Percentiles rank a stretch among this genome's conserved stretches.
These are phyloP conservation scores for Sylvia atricapilla DNA, from an alignment of 2,113 vertebrate species.

Conservation along the genomic window DNA sequence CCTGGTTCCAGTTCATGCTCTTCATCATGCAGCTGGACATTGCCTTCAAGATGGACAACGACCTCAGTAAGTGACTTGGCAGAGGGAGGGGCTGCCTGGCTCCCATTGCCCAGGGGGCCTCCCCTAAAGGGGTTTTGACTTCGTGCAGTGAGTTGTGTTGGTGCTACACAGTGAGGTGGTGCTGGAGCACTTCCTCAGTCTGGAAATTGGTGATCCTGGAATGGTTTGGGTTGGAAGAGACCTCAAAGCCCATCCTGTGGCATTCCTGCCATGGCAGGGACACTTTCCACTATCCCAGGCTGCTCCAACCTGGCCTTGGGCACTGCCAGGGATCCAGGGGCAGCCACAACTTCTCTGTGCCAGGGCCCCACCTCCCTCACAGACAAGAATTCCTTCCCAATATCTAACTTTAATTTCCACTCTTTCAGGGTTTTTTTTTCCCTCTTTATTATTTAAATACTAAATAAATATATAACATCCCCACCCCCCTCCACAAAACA, in stretches of 20 bases:
- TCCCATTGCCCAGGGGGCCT: accelerated
- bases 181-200: accelerated
- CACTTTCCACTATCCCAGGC: accelerated
- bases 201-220: background rate
- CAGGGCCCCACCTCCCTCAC: background rate
- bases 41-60: conserved; percentile 89
- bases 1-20: conserved; percentile 99
- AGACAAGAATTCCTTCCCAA: background rate
- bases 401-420: background rate
- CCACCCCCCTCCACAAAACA: background rate
- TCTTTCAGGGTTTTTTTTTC: background rate
- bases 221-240: background rate
- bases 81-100: accelerated
- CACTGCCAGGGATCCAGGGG: background rate
- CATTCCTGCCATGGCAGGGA: background rate
- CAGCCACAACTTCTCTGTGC: background rate
- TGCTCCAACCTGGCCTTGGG: accelerated
- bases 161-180: accelerated
- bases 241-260: background rate
- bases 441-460: no score
- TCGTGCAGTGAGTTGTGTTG: accelerated
- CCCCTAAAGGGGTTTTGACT: accelerated
- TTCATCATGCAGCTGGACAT: conserved; percentile 96
- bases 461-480: background rate
- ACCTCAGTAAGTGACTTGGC: conserved; percentile 82